A percentile compares a stretch with the other conserved stretches of the same genome.
Evolutionary conservation across 2,797 vertebrate species (phyloP).

Genomic region (Emys orbicularis): DNA sequence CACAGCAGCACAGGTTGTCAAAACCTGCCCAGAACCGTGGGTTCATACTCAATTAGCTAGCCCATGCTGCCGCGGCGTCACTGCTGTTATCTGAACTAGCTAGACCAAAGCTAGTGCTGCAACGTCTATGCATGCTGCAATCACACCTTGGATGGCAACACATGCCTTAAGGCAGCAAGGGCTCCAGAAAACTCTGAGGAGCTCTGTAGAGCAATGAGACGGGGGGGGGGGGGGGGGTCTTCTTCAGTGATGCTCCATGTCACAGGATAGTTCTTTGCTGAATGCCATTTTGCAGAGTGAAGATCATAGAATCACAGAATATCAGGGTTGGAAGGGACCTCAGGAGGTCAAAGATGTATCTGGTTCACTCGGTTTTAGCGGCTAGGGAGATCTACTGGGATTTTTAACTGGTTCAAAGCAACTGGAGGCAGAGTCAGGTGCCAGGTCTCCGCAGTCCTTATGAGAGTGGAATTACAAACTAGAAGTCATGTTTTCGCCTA

Average conservation of each 20-base stretch:
- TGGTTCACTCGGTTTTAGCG: neutral
- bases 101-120: too few relatives aligned
- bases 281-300: neutral
- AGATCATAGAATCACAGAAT: too few relatives aligned
- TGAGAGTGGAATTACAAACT: neutral
- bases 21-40: neutral
- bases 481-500: neutral
- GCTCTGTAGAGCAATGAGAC: neutral
- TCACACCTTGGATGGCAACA: neutral
- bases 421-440: neutral
- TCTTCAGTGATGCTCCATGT: neutral
- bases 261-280: neutral
- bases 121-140: neutral
- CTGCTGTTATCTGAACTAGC: neutral
- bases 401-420: neutral
- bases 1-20: neutral
- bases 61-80: neutral
- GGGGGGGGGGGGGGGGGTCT: too few relatives aligned
- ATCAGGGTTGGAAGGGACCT: too few relatives aligned
- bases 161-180: neutral
- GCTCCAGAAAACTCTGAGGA: neutral
- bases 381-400: neutral
- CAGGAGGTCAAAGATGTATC: neutral
- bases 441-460: neutral
- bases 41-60: neutral